phyloP scores from a whole-genome alignment of 2,888 invertebrate species.

The Galeopsomyia nigrocyanea region DNA sequence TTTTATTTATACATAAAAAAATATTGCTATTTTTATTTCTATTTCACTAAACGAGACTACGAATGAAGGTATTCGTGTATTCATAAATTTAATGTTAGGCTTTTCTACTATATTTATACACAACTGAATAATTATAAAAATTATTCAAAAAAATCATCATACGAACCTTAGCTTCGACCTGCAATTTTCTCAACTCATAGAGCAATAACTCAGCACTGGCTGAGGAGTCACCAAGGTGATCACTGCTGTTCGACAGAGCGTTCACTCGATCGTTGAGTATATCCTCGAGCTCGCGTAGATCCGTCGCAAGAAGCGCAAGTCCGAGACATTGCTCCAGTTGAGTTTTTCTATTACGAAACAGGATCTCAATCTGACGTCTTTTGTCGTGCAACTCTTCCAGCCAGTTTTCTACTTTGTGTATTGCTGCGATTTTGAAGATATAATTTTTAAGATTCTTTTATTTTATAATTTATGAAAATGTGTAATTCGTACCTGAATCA shows the following conservation, averaged over 20 bases:
- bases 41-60: no score
- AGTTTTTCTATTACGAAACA: constrained; percentile 78
- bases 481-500: constrained; percentile 59
- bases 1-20: no score
- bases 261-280: constrained; percentile 72
- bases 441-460: not conserved
- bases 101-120: no score
- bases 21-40: no score
- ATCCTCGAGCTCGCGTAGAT: constrained; percentile 77
- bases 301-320: constrained; percentile 79
- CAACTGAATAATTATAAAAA: no score
- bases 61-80: no score
- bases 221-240: constrained; percentile 80
- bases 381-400: constrained; percentile 82
- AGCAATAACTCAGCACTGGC: constrained; percentile 77
- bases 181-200: constrained; percentile 78
- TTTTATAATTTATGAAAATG: constrained; percentile 2
- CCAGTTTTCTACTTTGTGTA: constrained; percentile 81
- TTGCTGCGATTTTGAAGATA: constrained; percentile 68
- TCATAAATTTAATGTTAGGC: no score
- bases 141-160: no score
- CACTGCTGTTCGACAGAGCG: constrained; percentile 71
- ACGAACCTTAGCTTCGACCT: constrained; percentile 77
- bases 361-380: constrained; percentile 78
- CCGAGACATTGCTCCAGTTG: constrained; percentile 85